These are phyloP conservation scores for Cephalopholis sonnerati DNA, from an alignment of 2,113 vertebrate species.

Conservation along the genomic window DNA sequence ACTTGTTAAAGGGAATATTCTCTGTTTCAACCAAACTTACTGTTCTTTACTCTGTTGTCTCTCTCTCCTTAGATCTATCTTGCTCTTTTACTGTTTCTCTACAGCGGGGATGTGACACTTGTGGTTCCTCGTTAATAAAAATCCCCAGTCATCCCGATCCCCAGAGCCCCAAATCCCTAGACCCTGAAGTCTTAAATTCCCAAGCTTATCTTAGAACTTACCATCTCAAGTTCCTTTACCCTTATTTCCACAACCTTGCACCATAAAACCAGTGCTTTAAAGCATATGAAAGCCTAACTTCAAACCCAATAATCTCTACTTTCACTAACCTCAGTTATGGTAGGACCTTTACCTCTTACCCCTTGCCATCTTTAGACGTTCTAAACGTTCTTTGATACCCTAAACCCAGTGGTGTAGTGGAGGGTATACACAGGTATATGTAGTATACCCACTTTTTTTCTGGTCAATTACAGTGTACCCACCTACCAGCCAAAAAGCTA, in stretches of 20 bases:
- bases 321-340: background rate
- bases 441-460: too few species aligned
- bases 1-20: background rate
- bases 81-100: slow-evolving; percentile 13
- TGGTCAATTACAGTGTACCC: too few species aligned
- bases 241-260: background rate
- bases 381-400: slow-evolving; percentile 2
- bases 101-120: slow-evolving; percentile 55
- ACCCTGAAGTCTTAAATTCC: slow-evolving; percentile 14
- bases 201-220: background rate
- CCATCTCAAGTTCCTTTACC: background rate
- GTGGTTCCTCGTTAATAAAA: slow-evolving; percentile 15
- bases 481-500: too few species aligned
- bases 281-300: background rate
- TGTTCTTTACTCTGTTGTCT: slow-evolving; percentile 19
- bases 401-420: background rate
- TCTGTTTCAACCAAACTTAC: slow-evolving; percentile 9
- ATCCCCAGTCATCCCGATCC: background rate
- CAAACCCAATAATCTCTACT: background rate
- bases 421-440: too few species aligned
- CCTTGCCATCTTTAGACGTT: background rate
- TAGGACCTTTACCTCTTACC: background rate
- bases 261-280: background rate
- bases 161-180: background rate
- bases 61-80: slow-evolving; percentile 38